Evolutionary conservation across 1,140 invertebrate genomes (phyloP).

Genomic region (Ladona fulva): DNA sequence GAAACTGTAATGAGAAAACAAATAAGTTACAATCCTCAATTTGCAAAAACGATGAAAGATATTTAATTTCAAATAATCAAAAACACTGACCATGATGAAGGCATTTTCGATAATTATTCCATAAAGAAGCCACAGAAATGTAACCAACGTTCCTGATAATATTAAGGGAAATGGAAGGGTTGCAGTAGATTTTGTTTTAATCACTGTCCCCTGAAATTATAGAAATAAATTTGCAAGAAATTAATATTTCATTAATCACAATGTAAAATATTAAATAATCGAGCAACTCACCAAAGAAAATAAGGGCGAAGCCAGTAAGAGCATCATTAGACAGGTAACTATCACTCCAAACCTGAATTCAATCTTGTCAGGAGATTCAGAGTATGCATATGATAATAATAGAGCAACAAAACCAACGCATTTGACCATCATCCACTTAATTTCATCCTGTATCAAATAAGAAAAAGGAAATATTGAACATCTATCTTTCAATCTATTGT

Average conservation of each 20-base stretch:
- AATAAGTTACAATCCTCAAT: background rate
- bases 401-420: constrained; percentile 43
- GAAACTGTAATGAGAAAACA: constrained; percentile 43
- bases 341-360: constrained; percentile 60
- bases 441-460: constrained; percentile 33
- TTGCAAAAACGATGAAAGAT: constrained; percentile 17
- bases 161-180: constrained; percentile 75
- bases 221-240: background rate
- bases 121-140: constrained; percentile 68
- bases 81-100: constrained; percentile 68
- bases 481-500: too few relatives aligned
- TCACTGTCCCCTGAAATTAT: constrained; percentile 51
- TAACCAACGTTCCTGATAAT: constrained; percentile 62
- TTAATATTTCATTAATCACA: too few relatives aligned
- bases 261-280: too few relatives aligned
- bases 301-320: constrained; percentile 59
- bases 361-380: constrained; percentile 49
- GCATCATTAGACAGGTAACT: constrained; percentile 55
- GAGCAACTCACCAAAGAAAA: constrained; percentile 50
- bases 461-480: too few relatives aligned
- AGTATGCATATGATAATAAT: constrained; percentile 49
- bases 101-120: constrained; percentile 65
- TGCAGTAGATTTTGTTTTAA: constrained; percentile 53
- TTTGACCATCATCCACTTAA: constrained; percentile 37
- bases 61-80: background rate